phyloP scores from a whole-genome alignment of 2,797 vertebrate species.

The Lithobates sylvaticus region DNA sequence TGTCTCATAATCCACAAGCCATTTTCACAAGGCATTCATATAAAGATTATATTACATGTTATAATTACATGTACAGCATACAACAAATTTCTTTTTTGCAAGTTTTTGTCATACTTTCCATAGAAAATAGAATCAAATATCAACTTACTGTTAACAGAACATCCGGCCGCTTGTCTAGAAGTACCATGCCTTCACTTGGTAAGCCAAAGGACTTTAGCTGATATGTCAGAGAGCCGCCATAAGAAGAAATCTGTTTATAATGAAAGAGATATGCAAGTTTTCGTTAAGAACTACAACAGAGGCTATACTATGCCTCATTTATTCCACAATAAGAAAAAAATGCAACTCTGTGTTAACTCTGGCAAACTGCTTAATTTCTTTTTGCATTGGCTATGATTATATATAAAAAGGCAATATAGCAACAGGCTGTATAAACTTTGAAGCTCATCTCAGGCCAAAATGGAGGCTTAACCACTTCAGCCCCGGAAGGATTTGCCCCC shows the following conservation, averaged over 20 bases:
- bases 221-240: constrained; percentile 90
- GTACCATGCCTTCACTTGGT: constrained; percentile 89
- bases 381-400: not conserved
- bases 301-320: no score
- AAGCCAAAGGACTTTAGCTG: constrained; percentile 93
- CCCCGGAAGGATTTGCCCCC: no score
- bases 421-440: not conserved
- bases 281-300: no score
- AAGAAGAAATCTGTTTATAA: constrained; percentile 86
- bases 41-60: not conserved
- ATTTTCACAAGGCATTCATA: not conserved
- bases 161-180: constrained; percentile 83
- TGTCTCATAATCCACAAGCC: constrained; percentile 2
- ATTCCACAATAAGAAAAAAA: not conserved
- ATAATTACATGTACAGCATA: constrained; percentile 22
- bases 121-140: not conserved
- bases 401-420: not conserved
- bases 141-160: constrained; percentile 84
- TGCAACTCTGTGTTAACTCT: not conserved
- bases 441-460: not conserved
- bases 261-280: constrained; percentile 3
- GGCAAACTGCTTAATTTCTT: not conserved
- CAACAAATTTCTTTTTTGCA: not conserved
- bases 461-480: no score
- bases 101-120: not conserved